Evolutionary conservation across 1,140 invertebrate genomes (phyloP).

Genomic region (Atta colombica): DNA sequence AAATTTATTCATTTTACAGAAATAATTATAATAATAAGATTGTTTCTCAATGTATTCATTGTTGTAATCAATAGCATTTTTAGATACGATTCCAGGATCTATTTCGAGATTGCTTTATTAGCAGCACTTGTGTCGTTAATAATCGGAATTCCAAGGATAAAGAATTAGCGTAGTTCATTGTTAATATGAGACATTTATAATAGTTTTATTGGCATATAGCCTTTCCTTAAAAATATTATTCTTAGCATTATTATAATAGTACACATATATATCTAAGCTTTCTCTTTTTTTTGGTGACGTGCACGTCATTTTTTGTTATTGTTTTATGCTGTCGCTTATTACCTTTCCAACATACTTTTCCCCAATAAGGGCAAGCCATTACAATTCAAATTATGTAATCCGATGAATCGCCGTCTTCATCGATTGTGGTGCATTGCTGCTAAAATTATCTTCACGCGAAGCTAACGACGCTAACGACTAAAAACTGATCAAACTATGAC

Average conservation of each 20-base stretch:
- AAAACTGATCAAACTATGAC: conserved; percentile 8
- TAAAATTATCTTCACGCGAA: conserved; percentile 13
- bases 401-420: background rate
- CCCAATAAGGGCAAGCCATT: background rate
- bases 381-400: background rate
- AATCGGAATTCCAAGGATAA: conserved; percentile 33
- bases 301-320: conserved; percentile 33
- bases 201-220: no score
- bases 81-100: conserved; percentile 35
- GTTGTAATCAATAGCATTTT: conserved; percentile 29
- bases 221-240: conserved; percentile 2
- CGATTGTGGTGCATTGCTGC: background rate
- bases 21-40: background rate
- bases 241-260: background rate
- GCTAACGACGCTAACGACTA: background rate
- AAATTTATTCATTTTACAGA: background rate
- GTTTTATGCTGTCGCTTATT: background rate
- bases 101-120: conserved; percentile 27
- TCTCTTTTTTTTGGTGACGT: conserved; percentile 39
- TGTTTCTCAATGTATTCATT: background rate
- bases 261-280: conserved; percentile 44
- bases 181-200: background rate
- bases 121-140: conserved; percentile 51
- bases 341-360: background rate
- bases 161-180: conserved; percentile 18